Conservation (phyloP, 2,888 invertebrate genomes). For the Drepanosiphum platanoidis region DNA sequence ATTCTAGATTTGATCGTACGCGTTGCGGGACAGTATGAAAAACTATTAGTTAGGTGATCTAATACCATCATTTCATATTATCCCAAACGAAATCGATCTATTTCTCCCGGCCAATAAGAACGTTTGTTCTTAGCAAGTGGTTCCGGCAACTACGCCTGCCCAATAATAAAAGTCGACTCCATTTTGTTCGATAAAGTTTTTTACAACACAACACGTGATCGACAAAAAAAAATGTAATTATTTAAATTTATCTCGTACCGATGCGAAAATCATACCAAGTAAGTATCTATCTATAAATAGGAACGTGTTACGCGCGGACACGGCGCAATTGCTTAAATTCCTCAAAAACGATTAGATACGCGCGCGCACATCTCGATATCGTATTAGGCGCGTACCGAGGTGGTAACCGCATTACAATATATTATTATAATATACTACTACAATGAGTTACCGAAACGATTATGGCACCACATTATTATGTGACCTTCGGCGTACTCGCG, state of each 20-base stretch:
- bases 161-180: no score
- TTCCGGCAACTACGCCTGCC: no score
- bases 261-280: no score
- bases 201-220: background rate
- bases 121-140: no score
- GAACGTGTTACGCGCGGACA: background rate
- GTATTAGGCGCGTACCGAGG: background rate
- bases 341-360: background rate
- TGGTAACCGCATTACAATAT: no score
- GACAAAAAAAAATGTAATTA: no score
- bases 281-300: no score
- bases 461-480: background rate
- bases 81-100: no score
- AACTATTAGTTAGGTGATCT: background rate
- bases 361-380: background rate
- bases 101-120: no score
- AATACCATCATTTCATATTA: no score
- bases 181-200: background rate
- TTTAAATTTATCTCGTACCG: background rate
- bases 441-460: background rate
- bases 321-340: background rate
- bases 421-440: background rate
- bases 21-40: no score
- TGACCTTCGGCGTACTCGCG: background rate
- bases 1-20: no score